Evolutionary conservation across 2,797 vertebrate species (phyloP), one percentile per base, ranked within the genome.

Genomic region (Enteromius argenteus): DNA sequence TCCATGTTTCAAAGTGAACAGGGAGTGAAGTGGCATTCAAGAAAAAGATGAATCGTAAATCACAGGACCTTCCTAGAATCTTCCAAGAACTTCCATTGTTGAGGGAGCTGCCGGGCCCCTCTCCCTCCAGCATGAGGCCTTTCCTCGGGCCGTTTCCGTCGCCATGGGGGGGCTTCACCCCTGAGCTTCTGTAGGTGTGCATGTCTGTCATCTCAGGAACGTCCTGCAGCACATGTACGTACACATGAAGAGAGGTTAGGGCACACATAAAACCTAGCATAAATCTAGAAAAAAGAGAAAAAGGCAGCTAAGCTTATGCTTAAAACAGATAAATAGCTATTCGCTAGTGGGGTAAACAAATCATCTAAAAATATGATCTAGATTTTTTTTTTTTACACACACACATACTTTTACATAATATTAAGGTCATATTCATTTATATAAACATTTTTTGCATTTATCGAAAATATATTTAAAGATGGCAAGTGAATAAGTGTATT

Each of bases 81-180:
- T 80, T 44, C 49, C 23, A 37, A 83, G 85, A 68, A 23, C 37
- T 30, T 76, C n/a, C 35, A 81, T 84, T 80, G 78, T 81, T 42
- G 13, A 44, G 13, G 35, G 66, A 42, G 35, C 68, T 7, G 23
- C 76, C 32, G 75, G 79, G 86, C 67, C 49, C 51, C 68, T 78
- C 58, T 21, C 37, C 39, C 64, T 64, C 42, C 69, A 76, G 46
- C 72, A 39, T 73, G 85, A 83, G 72, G 71, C 69, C 56, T 83
- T 85, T 81, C 67, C 69, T 66, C 27, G 71, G 60, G 51, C 74
- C 58, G 53, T 79, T 86, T 86, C 79, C 79, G 35, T 81, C 79
- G 51, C 80, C 2, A 46, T 39, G 30, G 69, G 80, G 30, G 64
- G 44, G 21, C 53, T 37, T 62, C n/a, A 74, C 51, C 17, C 46